Evolutionary conservation across 2,113 vertebrate species (phyloP).

Genomic region (Odocoileus virginianus): DNA sequence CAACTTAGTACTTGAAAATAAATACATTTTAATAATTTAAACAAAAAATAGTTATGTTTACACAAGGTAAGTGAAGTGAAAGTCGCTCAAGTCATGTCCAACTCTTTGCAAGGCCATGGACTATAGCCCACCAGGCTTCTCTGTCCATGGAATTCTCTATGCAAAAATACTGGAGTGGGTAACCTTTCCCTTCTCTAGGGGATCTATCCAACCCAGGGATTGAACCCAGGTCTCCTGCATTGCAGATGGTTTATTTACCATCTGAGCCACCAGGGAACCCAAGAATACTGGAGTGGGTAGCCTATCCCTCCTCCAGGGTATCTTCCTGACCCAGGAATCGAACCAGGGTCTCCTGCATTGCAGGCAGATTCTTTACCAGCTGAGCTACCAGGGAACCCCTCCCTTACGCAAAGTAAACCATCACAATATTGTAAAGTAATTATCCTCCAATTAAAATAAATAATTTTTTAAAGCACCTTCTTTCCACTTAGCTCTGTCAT

Average conservation of each 20-base stretch:
- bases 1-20: constrained; percentile 30
- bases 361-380: not conserved
- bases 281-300: too few relatives aligned
- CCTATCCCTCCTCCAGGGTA: too few relatives aligned
- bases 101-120: not conserved
- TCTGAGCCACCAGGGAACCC: too few relatives aligned
- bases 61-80: not conserved
- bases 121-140: not conserved
- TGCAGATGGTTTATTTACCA: too few relatives aligned
- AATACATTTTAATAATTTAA: not conserved
- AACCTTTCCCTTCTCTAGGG: not conserved
- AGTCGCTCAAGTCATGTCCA: not conserved
- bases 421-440: not conserved
- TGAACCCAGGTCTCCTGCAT: too few relatives aligned
- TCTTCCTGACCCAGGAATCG: not conserved
- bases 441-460: not conserved
- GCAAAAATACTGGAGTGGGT: not conserved
- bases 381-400: not conserved
- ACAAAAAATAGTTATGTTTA: not conserved
- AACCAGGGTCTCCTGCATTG: not conserved
- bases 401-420: not conserved
- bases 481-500: not conserved
- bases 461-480: not conserved
- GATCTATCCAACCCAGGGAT: not conserved
- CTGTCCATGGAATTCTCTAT: not conserved